Evolutionary conservation across 1,140 invertebrate genomes (phyloP).

Genomic region (Drepana arcuata): DNA sequence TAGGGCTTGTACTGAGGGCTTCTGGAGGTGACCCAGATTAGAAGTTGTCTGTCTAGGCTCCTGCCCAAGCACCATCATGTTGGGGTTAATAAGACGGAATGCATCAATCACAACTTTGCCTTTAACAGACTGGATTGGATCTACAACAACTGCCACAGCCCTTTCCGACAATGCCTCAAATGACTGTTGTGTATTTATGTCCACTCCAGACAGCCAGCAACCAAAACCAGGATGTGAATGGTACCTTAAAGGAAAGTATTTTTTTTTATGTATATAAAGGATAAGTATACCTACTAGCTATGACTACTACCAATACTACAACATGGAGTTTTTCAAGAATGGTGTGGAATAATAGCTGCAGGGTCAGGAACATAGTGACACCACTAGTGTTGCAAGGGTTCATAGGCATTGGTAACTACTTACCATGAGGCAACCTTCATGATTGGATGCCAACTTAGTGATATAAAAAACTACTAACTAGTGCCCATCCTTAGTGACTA

Average conservation of each 20-base stretch:
- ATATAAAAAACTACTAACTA: too few species aligned
- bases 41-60: conserved; percentile 99
- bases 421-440: too few species aligned
- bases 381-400: too few species aligned
- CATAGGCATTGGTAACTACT: too few species aligned
- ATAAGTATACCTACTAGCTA: too few species aligned
- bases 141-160: conserved; percentile 99
- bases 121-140: conserved; percentile 99
- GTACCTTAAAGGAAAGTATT: conserved; percentile 80
- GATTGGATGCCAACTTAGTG: too few species aligned
- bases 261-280: too few species aligned
- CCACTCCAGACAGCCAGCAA: conserved; percentile 99
- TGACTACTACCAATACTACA: too few species aligned
- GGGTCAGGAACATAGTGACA: too few species aligned
- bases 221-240: conserved; percentile 99
- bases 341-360: too few species aligned
- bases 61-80: conserved; percentile 99
- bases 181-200: conserved; percentile 99
- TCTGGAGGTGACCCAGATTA: conserved; percentile 98
- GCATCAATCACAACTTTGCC: conserved; percentile 97
- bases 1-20: conserved; percentile 99
- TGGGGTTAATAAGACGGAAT: conserved; percentile 97
- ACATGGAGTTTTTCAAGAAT: too few species aligned
- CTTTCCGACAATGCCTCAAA: conserved; percentile 98
- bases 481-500: too few species aligned